Base-by-base conservation (phyloP, 2,797 vertebrate species). In the Protonibea diacanthus region DNA sequence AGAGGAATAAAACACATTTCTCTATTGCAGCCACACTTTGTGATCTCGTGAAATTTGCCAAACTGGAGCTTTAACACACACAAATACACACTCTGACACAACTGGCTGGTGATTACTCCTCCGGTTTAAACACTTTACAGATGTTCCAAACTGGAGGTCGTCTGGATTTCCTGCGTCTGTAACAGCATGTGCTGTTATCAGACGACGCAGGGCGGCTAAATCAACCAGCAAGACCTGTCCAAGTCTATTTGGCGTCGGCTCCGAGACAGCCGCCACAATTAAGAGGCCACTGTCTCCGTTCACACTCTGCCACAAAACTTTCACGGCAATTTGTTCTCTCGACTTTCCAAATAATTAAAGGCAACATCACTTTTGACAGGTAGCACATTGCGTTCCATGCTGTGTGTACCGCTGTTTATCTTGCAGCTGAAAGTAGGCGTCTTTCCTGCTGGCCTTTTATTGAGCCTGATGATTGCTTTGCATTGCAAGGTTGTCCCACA, bases 281-380 rank as follows among this genome's bases (percentile, higher is more conserved):
- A 85, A 79, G 72, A 67, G 73, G 66, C 74, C 82, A 33, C 64
- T 61, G 66, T 80, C 75, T 83, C 66, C 3, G 20, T 80, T 86
- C 71, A 66, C 68, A 60, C 66, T n/a, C 74, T 33, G 86, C 59
- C 65, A 71, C 40, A 1, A 58, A 88, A 68, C 73, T 76, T 87
- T 83, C 76, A 78, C 11, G n/a, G 73, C 71, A 86, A 90, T 87
- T 88, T 89, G 86, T 86, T 56, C 62, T 52, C 62, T 65, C 9
- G 4, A 81, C 66, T 78, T 78, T 80, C 80, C 68, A 60, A 64
- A 81, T 84, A 87, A 91, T 88, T 84, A 89, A 82, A 83, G 77
- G 78, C 73, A 69, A 72, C 74, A 73, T 86, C 64, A 68, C 38
- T 80, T 75, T 58, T 81, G 85, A 87, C 81, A 83, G 77, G 85